Evolutionary conservation across 2,797 vertebrate species (phyloP).

Genomic region (Xenentodon cancila): DNA sequence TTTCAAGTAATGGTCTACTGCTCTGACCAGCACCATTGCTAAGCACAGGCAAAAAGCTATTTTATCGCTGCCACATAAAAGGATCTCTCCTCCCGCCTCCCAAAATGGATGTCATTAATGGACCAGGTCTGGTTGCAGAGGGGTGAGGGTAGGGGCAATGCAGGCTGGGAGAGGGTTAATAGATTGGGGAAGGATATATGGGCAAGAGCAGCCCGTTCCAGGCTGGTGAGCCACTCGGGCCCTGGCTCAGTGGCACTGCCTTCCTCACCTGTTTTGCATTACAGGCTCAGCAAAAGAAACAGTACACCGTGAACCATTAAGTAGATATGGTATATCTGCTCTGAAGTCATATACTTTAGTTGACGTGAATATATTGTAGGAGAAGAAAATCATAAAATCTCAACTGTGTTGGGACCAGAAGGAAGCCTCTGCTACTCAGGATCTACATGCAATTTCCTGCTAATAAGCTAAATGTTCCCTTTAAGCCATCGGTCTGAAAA

Average conservation of each 20-base stretch:
- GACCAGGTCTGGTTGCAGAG: slow-evolving; percentile 69
- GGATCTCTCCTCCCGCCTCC: slow-evolving; percentile 55
- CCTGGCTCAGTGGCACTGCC: slow-evolving; percentile 54
- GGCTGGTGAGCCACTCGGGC: slow-evolving; percentile 34
- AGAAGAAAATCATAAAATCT: slow-evolving; percentile 22
- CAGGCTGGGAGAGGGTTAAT: slow-evolving; percentile 45
- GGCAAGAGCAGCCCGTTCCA: slow-evolving; percentile 47
- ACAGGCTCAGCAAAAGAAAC: slow-evolving; percentile 74
- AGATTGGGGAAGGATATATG: slow-evolving; percentile 52
- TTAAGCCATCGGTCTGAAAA: slow-evolving; percentile 16
- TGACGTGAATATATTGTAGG: slow-evolving; percentile 30
- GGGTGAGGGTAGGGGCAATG: slow-evolving; percentile 67
- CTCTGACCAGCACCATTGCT: slow-evolving; percentile 67
- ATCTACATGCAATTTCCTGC: slow-evolving; percentile 15
- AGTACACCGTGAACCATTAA: slow-evolving; percentile 64
- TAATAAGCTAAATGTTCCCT: slow-evolving; percentile 7
- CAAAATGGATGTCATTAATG: slow-evolving; percentile 74
- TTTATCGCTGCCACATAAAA: slow-evolving; percentile 79
- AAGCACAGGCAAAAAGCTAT: slow-evolving; percentile 73
- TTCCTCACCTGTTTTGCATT: slow-evolving; percentile 80
- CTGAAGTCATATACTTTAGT: slow-evolving; percentile 34
- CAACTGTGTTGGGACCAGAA: slow-evolving; percentile 20
- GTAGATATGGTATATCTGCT: slow-evolving; percentile 66
- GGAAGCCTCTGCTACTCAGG: slow-evolving; percentile 1
- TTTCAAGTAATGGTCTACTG: slow-evolving; percentile 78